A percentile compares a stretch with the other conserved stretches of the same genome.
Evolutionary conservation across 1,140 invertebrate species (phyloP).

Genomic region (Reticulitermes speratus): DNA sequence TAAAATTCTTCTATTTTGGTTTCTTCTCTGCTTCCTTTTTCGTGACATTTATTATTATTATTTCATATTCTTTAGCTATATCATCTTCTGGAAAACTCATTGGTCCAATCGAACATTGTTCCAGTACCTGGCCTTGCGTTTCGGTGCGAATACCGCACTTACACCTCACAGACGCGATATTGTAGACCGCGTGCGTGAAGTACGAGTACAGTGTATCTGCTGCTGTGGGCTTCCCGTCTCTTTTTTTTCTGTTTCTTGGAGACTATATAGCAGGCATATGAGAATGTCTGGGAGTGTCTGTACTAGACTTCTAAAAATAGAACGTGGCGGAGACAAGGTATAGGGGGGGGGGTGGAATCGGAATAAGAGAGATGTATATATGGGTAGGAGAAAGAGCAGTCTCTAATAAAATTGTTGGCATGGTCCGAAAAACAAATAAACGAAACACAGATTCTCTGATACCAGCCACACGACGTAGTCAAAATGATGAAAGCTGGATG

Average conservation of each 20-base stretch:
- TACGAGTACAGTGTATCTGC: not conserved
- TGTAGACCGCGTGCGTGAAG: not conserved
- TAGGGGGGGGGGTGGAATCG: not conserved
- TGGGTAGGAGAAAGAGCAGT: not conserved
- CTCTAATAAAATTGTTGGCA: slow-evolving; percentile 3
- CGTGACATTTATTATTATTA: too few species aligned
- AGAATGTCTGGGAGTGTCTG: not conserved
- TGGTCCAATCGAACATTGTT: too few species aligned
- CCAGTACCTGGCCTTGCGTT: too few species aligned
- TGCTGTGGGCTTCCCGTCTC: not conserved
- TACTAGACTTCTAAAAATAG: not conserved
- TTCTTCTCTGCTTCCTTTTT: too few species aligned
- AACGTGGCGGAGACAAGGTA: not conserved
- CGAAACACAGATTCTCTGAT: not conserved
- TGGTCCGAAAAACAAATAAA: slow-evolving; percentile 3
- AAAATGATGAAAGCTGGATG: not conserved
- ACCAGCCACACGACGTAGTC: not conserved
- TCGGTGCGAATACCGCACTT: too few species aligned
- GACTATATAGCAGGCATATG: not conserved
- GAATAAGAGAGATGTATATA: not conserved
- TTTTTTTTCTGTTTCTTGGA: not conserved
- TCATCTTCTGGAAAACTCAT: too few species aligned
- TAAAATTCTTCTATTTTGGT: too few species aligned
- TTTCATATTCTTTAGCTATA: too few species aligned
- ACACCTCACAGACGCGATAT: too few species aligned